Base-by-base conservation (phyloP, 30 jellyfish, hydroid and myxozoan genomes). In the Aurelia aurita region DNA sequence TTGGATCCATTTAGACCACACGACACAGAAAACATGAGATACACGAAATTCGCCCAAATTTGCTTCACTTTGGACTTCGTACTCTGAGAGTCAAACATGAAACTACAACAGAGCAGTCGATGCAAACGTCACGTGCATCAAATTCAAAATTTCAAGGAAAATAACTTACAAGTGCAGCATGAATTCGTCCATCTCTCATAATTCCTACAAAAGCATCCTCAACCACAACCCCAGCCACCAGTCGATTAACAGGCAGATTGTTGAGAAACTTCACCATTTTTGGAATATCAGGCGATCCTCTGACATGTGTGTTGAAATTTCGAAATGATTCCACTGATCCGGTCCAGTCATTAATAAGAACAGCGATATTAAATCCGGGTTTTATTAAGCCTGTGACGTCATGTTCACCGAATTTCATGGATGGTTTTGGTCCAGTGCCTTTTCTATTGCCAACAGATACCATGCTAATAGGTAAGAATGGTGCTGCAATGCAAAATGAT, bases 331-430 rank as follows among this genome's bases (percentile, higher is more conserved):
- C 93, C 29, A 58, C 55, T 2, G 63, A 45, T 14, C 93, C 93
- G 7, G 93, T 66, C 93, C 87, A 83, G 20, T 75, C 74, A 60
- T 62, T 71, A 22, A 14, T 15, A 39, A 83, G 46, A 47, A 83
- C 81, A 14, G 80, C 87, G n/a, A 83, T 58, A 69, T 83, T 83
- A 53, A 83, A 70, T 27, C 93, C 93, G 3, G 72, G 63, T 70
- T 44, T 71, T 25, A 83, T 20, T 7, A 39, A 51, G 7, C 23
- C 12, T 21, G 77, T 32, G 3, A 27, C 21, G 77, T 55, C 66
- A 8, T 19, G 22, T 28, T 45, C 23, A 22, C 28, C 44, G 16
- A 76, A 6, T 14, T 43, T 49, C n/a, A 76, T 22, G 9, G 16
- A 23, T 16, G 88, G 43, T 39, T n/a, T 46, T 6, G 43, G 44